A percentile compares a stretch with the other conserved stretches of the same genome.
Evolutionary conservation across 2,113 vertebrate genomes (phyloP).

Genomic region (Phyllostomus hastatus): DNA sequence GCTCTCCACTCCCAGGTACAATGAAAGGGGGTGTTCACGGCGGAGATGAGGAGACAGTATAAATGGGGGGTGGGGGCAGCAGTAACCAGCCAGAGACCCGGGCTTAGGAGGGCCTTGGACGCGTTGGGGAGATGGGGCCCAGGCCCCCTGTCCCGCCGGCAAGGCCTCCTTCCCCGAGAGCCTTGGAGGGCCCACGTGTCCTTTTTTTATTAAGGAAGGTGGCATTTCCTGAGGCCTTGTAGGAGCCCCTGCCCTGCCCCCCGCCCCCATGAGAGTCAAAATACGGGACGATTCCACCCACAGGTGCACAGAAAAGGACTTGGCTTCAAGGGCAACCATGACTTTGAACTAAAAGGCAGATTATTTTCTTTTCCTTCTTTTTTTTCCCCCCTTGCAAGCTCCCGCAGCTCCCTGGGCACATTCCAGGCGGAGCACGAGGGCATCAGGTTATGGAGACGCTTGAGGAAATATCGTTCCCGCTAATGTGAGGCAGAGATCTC

Average conservation of each 20-base stretch:
- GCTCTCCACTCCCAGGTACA: not conserved
- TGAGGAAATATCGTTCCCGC: slow-evolving; percentile 17
- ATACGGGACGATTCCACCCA: not conserved
- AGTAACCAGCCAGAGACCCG: not conserved
- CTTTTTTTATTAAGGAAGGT: slow-evolving; percentile 22
- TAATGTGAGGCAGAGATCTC: not conserved
- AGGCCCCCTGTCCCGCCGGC: not conserved
- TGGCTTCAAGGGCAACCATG: not conserved
- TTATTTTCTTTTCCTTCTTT: not conserved
- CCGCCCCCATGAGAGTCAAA: no score
- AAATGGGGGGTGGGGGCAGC: not conserved
- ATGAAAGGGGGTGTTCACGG: not conserved
- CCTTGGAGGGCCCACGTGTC: not conserved
- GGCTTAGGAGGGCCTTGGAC: not conserved
- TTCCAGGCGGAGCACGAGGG: not conserved
- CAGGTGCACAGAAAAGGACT: slow-evolving; percentile 22
- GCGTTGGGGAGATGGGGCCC: not conserved
- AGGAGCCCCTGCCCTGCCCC: not conserved
- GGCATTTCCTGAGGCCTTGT: slow-evolving; percentile 51
- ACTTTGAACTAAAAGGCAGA: slow-evolving; percentile 54
- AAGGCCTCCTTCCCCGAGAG: not conserved
- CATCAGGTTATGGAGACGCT: not conserved
- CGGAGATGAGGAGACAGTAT: not conserved
- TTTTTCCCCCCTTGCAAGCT: not conserved
- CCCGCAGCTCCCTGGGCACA: slow-evolving; percentile 6